Base-by-base conservation (phyloP, 2,888 invertebrate species). In the Catocala sponsa region DNA sequence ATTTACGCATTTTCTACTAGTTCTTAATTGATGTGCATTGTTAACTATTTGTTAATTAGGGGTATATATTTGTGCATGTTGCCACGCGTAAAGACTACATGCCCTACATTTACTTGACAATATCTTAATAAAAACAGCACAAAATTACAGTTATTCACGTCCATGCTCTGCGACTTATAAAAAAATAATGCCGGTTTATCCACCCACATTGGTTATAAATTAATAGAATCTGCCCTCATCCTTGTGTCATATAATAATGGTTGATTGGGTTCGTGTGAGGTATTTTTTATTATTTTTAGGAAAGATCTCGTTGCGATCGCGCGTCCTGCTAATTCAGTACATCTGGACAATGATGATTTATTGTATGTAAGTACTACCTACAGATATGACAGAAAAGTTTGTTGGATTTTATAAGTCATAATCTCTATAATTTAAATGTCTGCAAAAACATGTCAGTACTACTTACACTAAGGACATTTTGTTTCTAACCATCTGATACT, bases 161-260 rank as follows among this genome's bases (percentile, higher is more conserved):
- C 73, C 83, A 84, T 78, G 83, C 84, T 87, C 76, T 81, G 84
- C 83, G 86, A 87, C 78, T 82, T 79, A 82, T 84, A 88, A 88
- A 89, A 60, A 90, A 89, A 87, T 93, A 93, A 94, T 94, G 83
- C 87, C 88, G 89, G 91, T 86, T 76, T 93, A 93, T 90, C 94
- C 94, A 92, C 94, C 94, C 94, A 94, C 94, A 94, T 94, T 87
- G 93, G 91, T 87, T 90, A 93, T 93, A 94, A 94, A 94, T 94
- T 94, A 94, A 94, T 94, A 94, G 91, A 91, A 90, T 89, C 87
- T 88, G 85, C 93, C 94, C 94, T 88, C 89, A 93, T 94, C 86
- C 76, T 72, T 83, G 84, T 91, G 91, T 91, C 90, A 85, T 91
- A 89, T 92, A 92, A 93, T 92, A 91, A 92, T 89, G 84, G 85